Conservation (phyloP, 2,797 vertebrate species). For the Poecilia wingei region DNA sequence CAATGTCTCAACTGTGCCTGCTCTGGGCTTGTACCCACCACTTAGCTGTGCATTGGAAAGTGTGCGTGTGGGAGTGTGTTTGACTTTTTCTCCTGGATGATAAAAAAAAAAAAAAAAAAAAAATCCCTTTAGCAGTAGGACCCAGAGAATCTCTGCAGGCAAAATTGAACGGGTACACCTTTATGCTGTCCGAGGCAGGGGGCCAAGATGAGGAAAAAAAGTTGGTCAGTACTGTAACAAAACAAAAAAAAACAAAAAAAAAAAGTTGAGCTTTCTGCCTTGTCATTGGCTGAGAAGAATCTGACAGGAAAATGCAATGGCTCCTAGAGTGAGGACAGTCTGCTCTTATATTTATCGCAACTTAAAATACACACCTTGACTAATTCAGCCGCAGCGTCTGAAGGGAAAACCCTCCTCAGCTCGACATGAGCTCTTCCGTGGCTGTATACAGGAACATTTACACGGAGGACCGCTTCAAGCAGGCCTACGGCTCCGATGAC, state of each 20-base stretch:
- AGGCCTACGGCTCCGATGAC: conserved; percentile 80
- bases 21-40: conserved; percentile 56
- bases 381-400: conserved; percentile 20
- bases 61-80: conserved; percentile 6
- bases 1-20: conserved; percentile 73
- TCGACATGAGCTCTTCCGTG: conserved; percentile 84
- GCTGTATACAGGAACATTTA: conserved; percentile 86
- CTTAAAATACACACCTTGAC: conserved; percentile 38
- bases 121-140: conserved; percentile 75
- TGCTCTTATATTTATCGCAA: conserved; percentile 72
- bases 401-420: conserved; percentile 13
- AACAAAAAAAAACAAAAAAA: conserved; percentile 40
- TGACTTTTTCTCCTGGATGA: conserved; percentile 20
- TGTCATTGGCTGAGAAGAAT: conserved; percentile 71
- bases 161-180: conserved; percentile 68
- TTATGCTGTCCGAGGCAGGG: conserved; percentile 63
- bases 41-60: conserved; percentile 39
- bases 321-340: conserved; percentile 65
- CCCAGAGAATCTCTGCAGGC: conserved; percentile 67
- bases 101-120: not conserved
- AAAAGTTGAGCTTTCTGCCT: conserved; percentile 55
- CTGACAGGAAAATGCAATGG: conserved; percentile 76
- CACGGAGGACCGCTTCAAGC: conserved; percentile 86
- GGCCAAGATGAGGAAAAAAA: conserved; percentile 63
- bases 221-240: conserved; percentile 61